Base-by-base conservation (phyloP, 2,888 invertebrate genomes). In the Ochropleura leucogaster region DNA sequence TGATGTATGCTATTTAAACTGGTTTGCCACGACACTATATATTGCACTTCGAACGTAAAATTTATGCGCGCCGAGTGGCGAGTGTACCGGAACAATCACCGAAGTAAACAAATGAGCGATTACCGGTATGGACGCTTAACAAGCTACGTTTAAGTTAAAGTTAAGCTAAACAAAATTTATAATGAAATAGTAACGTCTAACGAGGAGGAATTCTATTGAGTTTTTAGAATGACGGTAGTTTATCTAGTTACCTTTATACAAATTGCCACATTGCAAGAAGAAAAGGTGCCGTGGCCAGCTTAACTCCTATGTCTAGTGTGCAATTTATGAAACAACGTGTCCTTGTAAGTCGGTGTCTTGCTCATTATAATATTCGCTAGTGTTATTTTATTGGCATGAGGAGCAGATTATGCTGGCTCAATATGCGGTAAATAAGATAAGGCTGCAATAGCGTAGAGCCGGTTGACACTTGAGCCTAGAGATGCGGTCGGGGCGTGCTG, bases 381-480 rank as follows among this genome's bases (percentile, higher is more conserved):
- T 71, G 44, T 69, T 74, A 81, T 77, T 82, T 87, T 87, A 84
- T 83, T 81, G 77, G 80, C 81, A 83, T 79, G 72, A 81, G 84
- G 71, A 86, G 83, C 81, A 84, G 89, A 87, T 89, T 86, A 88
- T 84, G 84, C 84, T 79, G 82, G 67, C 74, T 79, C 79, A 82
- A 79, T 88, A 87, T 88, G 88, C 88, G 87, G 90, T 91, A 92
- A 91, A 91, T 85, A 89, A 90, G 91, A 92, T 91, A 92, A 91
- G 89, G 83, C 86, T 92, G 90, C 89, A 92, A 92, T 94, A 93
- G 93, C 90, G 88, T 90, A 89, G 90, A 92, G 89, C 93, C 90
- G 93, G 94, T 94, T 95, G 95, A 93, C 93, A 95, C 92, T 90
- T 86, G 94, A 96, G 94, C 93, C 90, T 74, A 80, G 84, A 89